Evolutionary conservation across 1,140 invertebrate genomes (phyloP), one percentile per base, ranked within the genome.

Genomic region (Melitaea cinxia): DNA sequence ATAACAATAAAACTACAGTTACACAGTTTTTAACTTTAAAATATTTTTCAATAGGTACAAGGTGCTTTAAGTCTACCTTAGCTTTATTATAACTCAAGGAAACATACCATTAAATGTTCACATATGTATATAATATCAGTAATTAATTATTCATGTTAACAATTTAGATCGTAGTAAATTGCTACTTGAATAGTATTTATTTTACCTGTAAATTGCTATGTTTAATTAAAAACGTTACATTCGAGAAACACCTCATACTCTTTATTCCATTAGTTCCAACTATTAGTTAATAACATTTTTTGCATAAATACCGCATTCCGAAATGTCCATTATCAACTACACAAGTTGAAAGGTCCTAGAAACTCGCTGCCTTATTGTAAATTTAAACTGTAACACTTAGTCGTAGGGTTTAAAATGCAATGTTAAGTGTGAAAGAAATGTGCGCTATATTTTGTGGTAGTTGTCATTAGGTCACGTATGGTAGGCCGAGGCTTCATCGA

Each of bases 391-490:
- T 74, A 60, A 17, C 0, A 0, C 0, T 7, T 10, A 0, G 10
- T 5, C 4, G 15, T 56, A 83, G 54, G 70, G 80, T 72, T 19
- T 23, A 72, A 56, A 70, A 62, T 79, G 6, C 21, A 1, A 58
- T 65, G 57, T 15, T n/a, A 12, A 12, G 5, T 24, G 30, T 9
- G 33, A 26, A 61, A 65, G 26, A 50, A 55, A 53, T 72, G 55
- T 62, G 68, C 70, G 69, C 57, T 68, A 66, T 69, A 62, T 69
- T 39, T 68, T 70, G 53, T 49, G 35, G 68, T 56, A 73, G 78
- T 77, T 86, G 86, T 83, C 83, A 85, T 85, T 87, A 86, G 77
- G 78, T 86, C 83, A 85, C 83, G 83, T 83, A 73, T 78, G 76
- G 73, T 72, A 70, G 70, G 65, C 55, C 61, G 70, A 60, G 58